phyloP scores from a whole-genome alignment of 2,888 invertebrate genomes.

The Trisateles emortualis region DNA sequence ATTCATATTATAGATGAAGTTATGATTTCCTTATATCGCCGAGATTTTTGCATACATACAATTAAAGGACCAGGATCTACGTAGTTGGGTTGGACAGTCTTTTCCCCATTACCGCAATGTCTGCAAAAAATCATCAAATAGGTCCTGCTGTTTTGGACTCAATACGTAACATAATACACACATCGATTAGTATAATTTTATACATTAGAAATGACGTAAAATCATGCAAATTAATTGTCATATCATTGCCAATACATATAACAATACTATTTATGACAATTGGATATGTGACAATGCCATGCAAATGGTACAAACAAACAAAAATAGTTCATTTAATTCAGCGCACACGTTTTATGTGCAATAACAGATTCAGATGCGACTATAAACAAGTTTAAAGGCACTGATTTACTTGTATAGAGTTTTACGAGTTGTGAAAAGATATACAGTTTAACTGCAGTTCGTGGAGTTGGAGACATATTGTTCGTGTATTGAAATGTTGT shows the following conservation, averaged over 20 bases:
- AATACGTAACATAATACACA: no score
- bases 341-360: constrained; percentile 16
- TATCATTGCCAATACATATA: constrained; percentile 4
- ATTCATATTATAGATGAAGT: no score
- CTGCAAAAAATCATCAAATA: no score
- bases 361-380: constrained; percentile 12
- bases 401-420: constrained; percentile 12
- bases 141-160: no score
- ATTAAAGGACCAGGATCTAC: no score
- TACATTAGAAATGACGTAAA: neutral
- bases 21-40: no score
- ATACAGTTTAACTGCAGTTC: neutral
- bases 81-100: no score
- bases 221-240: neutral
- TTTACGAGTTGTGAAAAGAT: constrained; percentile 15
- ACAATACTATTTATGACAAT: constrained; percentile 3
- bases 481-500: neutral
- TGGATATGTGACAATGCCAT: constrained; percentile 11
- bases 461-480: neutral
- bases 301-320: no score
- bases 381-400: constrained; percentile 18
- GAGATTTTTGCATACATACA: no score
- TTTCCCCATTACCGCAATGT: no score
- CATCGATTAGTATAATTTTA: no score
- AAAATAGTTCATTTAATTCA: constrained; percentile 15